Evolutionary conservation across 2,888 invertebrate genomes (phyloP).

Genomic region (Lepidocyrtoides sp.): DNA sequence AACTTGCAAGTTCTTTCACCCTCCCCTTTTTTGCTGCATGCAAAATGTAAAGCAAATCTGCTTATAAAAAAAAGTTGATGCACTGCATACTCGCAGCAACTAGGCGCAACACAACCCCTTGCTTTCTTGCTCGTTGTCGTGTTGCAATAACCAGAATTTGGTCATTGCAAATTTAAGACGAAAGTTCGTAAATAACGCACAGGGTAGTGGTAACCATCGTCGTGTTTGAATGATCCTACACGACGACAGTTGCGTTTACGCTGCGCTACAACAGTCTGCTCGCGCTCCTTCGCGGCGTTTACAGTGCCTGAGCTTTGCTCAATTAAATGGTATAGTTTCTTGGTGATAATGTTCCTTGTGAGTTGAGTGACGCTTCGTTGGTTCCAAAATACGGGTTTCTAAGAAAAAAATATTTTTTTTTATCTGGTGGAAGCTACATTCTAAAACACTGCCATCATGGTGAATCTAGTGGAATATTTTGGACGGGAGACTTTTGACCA

Average conservation of each 20-base stretch:
- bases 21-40: constrained; percentile 14
- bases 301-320: background rate
- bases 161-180: constrained; percentile 61
- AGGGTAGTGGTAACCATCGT: background rate
- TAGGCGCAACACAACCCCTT: constrained; percentile 55
- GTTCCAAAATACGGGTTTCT: background rate
- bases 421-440: background rate
- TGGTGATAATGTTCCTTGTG: background rate
- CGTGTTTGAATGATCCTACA: background rate
- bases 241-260: constrained; percentile 32
- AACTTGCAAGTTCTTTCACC: constrained; percentile 44
- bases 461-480: constrained; percentile 59
- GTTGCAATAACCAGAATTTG: constrained; percentile 65
- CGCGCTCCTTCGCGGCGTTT: background rate
- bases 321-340: background rate
- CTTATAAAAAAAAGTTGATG: constrained; percentile 9
- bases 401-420: background rate
- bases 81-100: constrained; percentile 13
- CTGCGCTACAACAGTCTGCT: background rate
- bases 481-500: constrained; percentile 76
- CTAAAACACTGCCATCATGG: constrained; percentile 41
- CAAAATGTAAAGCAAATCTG: constrained; percentile 11
- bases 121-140: background rate
- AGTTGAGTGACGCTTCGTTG: background rate
- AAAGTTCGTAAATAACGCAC: constrained; percentile 42